Evolutionary conservation across 2,113 vertebrate species (phyloP).

Genomic region (Boulengeromyrus knoepffleri): DNA sequence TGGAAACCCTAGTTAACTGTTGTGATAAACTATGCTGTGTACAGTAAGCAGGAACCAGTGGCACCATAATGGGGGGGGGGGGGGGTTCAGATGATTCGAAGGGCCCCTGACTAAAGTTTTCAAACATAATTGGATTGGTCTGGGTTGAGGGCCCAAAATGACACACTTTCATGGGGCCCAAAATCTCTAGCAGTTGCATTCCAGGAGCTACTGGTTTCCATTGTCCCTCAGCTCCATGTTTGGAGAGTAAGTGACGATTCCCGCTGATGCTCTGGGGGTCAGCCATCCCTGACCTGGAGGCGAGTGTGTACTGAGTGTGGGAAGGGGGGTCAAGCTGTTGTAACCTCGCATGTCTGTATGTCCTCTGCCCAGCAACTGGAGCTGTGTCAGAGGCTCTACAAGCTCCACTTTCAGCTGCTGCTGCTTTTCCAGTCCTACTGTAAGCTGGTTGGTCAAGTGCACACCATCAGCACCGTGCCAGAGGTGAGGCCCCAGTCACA

Average conservation of each 20-base stretch:
- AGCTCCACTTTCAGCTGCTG: conserved; percentile 96
- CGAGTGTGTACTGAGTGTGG: neutral
- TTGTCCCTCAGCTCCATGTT: neutral
- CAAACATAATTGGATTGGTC: neutral
- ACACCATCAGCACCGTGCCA: conserved; percentile 88
- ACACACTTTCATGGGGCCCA: too few species aligned
- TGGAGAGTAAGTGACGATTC: neutral
- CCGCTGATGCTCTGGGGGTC: neutral
- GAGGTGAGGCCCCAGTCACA: conserved; percentile 65
- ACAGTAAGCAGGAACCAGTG: neutral
- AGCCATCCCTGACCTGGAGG: neutral
- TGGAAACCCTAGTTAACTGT: neutral
- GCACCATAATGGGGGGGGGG: too few species aligned
- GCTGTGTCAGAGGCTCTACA: conserved; percentile 94
- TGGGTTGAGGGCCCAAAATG: neutral
- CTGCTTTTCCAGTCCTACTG: conserved; percentile 98
- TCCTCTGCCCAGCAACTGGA: conserved; percentile 80
- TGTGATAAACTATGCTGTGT: neutral
- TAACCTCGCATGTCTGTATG: conserved; percentile 8
- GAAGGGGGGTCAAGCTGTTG: neutral
- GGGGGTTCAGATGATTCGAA: neutral
- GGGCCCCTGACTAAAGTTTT: neutral
- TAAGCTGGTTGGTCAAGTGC: conserved; percentile 93
- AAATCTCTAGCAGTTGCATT: neutral
- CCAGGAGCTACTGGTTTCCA: neutral